Conservation (phyloP, 2,797 vertebrate genomes). For the Falco columbarius region DNA sequence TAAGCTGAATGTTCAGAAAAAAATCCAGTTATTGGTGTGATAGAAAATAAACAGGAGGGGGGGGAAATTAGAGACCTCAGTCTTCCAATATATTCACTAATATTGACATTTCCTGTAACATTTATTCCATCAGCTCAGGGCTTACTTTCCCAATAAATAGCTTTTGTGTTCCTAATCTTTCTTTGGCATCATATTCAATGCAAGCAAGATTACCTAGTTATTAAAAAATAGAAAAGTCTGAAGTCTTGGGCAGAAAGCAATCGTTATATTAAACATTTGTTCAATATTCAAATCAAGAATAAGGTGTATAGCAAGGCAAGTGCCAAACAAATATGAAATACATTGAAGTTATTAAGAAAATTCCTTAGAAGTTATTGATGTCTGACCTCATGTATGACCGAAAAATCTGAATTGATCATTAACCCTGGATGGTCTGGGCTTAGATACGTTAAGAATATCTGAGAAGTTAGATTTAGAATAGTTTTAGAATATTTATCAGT, state of each 20-base stretch:
- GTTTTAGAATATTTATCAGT: background rate
- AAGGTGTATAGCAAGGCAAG: background rate
- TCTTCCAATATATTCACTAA: background rate
- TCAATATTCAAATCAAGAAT: background rate
- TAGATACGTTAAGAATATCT: background rate
- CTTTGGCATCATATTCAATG: background rate
- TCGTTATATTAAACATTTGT: background rate
- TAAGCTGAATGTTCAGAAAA: background rate
- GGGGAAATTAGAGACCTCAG: background rate
- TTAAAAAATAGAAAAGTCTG: background rate
- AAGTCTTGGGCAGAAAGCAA: background rate
- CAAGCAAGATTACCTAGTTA: background rate
- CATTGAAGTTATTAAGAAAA: background rate
- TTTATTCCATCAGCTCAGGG: background rate
- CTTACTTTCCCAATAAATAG: background rate
- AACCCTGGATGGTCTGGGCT: background rate
- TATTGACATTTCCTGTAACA: background rate
- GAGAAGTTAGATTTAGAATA: background rate
- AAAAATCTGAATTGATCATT: background rate
- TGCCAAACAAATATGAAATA: background rate
- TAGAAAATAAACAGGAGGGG: background rate
- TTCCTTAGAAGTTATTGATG: background rate
- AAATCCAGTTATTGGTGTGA: background rate
- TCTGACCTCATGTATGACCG: background rate
- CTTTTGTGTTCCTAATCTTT: background rate